Evolutionary conservation across 2,888 invertebrate genomes (phyloP), one percentile per base, ranked within the genome.

Genomic region (Acleris holmiana): DNA sequence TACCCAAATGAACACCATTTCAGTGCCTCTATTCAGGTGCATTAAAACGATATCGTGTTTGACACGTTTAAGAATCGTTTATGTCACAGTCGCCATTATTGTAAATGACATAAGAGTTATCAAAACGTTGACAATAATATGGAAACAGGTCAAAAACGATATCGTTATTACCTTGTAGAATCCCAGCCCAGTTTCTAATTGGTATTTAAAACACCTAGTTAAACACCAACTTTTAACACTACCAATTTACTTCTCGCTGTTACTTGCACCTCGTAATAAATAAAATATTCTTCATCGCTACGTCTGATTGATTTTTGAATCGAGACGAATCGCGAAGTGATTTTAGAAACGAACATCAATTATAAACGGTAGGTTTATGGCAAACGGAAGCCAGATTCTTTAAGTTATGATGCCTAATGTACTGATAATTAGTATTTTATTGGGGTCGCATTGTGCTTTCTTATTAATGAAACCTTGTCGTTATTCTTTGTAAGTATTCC

Each of bases 261-360:
- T 59, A 10, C 74, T 68, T 73, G 54, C 73, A 25, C 62, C 63
- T 71, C 72, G 63, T 1, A 55, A 66, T 70, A 62, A 13, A 59
- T 25, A 15, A 57, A 25, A 19, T 15, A 21, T 57, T 67, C 23
- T 18, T 55, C 54, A 17, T 19, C 57, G 50, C 69, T 70, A 64
- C 53, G 61, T 72, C 73, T 85, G 87, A 89, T 88, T 88, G 85
- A 88, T 88, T 86, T 86, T 75, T 77, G 79, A 84, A 81, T 83
- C 79, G 83, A 82, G 85, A 84, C 85, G 84, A 89, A 88, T 88
- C 75, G 77, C 74, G 83, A 84, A 85, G 82, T 84, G 80, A 82
- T 82, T 79, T 79, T 78, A 82, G 86, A 86, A 77, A 81, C 76
- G 76, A 71, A 79, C 82, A 84, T 86, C 83, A 80, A 83, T 85